Evolutionary conservation across 2,797 vertebrate species (phyloP), one percentile per base, ranked within the genome.

Genomic region (Melanotaenia pygmaea): DNA sequence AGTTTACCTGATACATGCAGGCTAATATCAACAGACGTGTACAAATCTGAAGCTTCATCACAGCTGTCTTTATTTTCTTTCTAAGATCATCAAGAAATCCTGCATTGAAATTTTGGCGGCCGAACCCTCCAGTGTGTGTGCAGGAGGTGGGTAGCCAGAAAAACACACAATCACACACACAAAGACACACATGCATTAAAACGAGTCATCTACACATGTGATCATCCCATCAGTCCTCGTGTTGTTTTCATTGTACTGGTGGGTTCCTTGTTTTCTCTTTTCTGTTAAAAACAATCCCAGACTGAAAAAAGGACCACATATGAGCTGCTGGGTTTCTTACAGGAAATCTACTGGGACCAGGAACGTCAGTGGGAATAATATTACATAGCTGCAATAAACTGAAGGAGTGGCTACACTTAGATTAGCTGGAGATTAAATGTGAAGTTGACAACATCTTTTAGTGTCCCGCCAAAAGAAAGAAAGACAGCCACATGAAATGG

Each of bases 41-140:
- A 35, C 35, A 35, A 35, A 35, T 13, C n/a, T n/a, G n/a, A n/a
- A n/a, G 45, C 20, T n/a, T 28, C 22, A 20, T 50, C 3, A 54
- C 5, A 5, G 3, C 28, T 57, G 6, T 35, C 7, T 5, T 35
- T 35, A 5, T 58, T 63, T 66, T 64, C 6, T 74, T 24, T 80
- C 91, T 7, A 72, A 97, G 97, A 96, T 98, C 80, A 93, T 95
- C 76, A 95, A 93, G 92, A 96, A 96, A 68, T 95, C 95, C 81
- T 98, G 96, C 81, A 95, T 96, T 77, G 96, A 97, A 90, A 96
- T 97, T 75, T 88, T 96, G 68, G 94, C 94, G 0, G 95, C 95
- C 20, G 95, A 97, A 67, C 96, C 96, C 0, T 96, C 96, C n/a
- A 96, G 92, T 62, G 93, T 95, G 38, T 98, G 97, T 86, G 95